Base-by-base conservation (phyloP, 2,888 invertebrate species). In the Anoncus sp. region DNA sequence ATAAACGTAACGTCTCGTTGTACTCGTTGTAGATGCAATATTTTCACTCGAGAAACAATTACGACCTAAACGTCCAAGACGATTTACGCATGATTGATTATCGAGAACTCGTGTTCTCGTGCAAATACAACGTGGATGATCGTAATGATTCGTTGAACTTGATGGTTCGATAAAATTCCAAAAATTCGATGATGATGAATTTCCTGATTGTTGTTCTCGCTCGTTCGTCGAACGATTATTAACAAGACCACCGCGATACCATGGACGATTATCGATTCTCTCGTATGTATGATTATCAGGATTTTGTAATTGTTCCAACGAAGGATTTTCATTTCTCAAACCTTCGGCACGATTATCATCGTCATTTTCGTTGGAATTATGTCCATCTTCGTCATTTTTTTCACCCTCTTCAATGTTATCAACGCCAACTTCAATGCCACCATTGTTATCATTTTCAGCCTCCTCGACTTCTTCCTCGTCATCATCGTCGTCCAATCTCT, bases 11-110 rank as follows among this genome's bases (percentile, higher is more conserved):
- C 87, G 85, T 65, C 84, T 86, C 14, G 87, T 85, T 12, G 38
- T 31, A 0, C 18, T 14, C 14, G n/a, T n/a, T n/a, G 88, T 87
- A 9, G 86, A 86, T n/a, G 88, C 86, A 43, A 90, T 89, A 45
- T 90, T 90, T 51, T 90, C 90, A n/a, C 88, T 88, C 5, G 90
- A 90, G 53, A 90, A 90, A 71, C 90, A 90, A 67, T 90, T 90
- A 10, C 90, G 82, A 12, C 89, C 89, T 35, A 90, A 81, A 43
- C 88, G 84, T 22, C 84, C 85, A 7, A 89, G 57, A 6, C 87
- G 84, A 75, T 81, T 87, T 6, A 89, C 86, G 31, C 86, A 87
- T 6, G 87, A 85, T 6, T 87, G 87, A 60, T 80, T 86, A 22
- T 72, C 67, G n/a, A 74, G 22, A 2, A 43, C 31, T 3, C 66